Base-by-base conservation (phyloP, 1,140 invertebrate genomes). In the Calosoma granatense region DNA sequence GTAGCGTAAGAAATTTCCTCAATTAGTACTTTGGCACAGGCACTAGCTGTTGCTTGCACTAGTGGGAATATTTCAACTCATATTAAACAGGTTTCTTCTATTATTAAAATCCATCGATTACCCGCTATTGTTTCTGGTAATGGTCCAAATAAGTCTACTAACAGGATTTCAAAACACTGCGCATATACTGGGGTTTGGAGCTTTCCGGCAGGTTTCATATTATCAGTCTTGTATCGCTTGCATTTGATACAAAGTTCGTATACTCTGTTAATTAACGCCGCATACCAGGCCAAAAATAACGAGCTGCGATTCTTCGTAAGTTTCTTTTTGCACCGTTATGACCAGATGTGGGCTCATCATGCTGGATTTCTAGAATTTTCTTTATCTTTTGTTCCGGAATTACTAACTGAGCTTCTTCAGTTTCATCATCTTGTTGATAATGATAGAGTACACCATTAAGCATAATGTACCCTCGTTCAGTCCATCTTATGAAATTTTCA, bases 21-120 rank as follows among this genome's bases (percentile, higher is more conserved):
- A 1, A 71, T 52, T 0, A 73, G 30, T 1, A 15, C 58, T 15
- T 41, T 11, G 15, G 67, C 66, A 58, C 68, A 72, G 3, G 43
- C 53, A 54, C 67, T 64, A 4, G 63, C 66, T 6, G 65, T 70
- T 6, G 70, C 70, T 21, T 54, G 17, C n/a, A 51, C 19, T 26
- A 71, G 20, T 0, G 70, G 41, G 22, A 66, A 65, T 12, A 70
- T 26, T 53, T 72, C 69, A 1, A 73, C 64, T 65, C 65, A 73
- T 21, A 65, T 63, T 1, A 64, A 61, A 20, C 59, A 56, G 0
- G 60, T n/a, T 51, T 71, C 69, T 61, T 72, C 65, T 0, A 67
- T 56, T 9, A 69, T 65, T 4, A 71, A 52, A 11, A 72, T 62
- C 62, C 66, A 65, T 6, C 53, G 61, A n/a, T 69, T 56, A 1